Base-by-base conservation (phyloP, 2,888 invertebrate genomes). In the Mongoloraphidia duomilia region DNA sequence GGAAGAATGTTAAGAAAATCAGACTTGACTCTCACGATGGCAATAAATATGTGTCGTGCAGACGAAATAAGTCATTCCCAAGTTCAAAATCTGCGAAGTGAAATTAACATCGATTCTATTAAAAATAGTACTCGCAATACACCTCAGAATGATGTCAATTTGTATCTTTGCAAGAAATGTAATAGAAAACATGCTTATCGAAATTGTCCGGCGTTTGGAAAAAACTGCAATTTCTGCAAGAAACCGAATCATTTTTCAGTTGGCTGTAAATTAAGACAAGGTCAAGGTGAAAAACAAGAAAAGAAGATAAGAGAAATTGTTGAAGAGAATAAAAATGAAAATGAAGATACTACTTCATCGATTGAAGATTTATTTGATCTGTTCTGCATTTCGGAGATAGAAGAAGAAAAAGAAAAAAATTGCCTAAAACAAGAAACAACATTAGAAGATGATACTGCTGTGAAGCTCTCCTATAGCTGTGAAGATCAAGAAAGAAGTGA, bases 81-180 rank as follows among this genome's bases (percentile, higher is more conserved):
- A 44, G 44, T 35, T n/a, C 34, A 13, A 34, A 34, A 34, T 9
- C 12, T 44, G 36, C 42, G 34, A 9, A n/a, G n/a, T 12, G 17
- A 42, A 34, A 2, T 42, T 8, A 34, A 34, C 8, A 26, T 34
- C 10, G 9, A n/a, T 14, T n/a, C n/a, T 3, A 42, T 35, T 34
- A 44, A 44, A 44, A 8, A 44, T 34, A 36, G 13, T 2, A 10
- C 13, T 44, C 34, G 36, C 26, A 14, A 44, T n/a, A 34, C 13
- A 35, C 5, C 34, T 2, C 8, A 13, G 13, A 44, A 44, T 34
- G 36, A 44, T 33, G 34, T 34, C 8, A 44, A 36, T 46, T 37
- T 11, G 36, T 49, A 44, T n/a, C 46, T 26, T 10, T 46, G 52
- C 47, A 33, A 47, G 47, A 11, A 47, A 4, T 10, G 45, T 10